Evolutionary conservation across 2,113 vertebrate genomes (phyloP), one percentile per base, ranked within the genome.

Genomic region (Megaceryle maxima): DNA sequence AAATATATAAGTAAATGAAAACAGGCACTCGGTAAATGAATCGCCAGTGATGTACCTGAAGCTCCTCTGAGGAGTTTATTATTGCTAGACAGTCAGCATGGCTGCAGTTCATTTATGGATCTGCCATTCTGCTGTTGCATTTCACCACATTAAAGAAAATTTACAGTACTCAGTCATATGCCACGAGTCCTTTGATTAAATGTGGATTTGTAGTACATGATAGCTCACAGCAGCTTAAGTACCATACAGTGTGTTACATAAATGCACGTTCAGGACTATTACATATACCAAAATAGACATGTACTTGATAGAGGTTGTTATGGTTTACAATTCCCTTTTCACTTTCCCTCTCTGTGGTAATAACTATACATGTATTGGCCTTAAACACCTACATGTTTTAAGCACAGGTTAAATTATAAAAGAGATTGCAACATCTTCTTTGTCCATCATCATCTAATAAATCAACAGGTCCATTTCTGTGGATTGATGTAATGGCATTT

Each of bases 401-500:
- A 90, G 85, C 90, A 96, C 35, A 92, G 83, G 88, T 95, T 96
- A 94, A 96, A 95, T 94, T 92, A 83, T 92, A 94, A 96, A 96
- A 96, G 90, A 96, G 94, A 94, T 69, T 89, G 69, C 89, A 87
- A 83, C 90, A 86, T 90, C 93, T 83, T 94, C 90, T 97, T 95
- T 91, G 78, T 95, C 96, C 96, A 88, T 95, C 96, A 94, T 88
- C 93, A 53, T 92, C 91, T 94, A 94, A 98, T 96, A 96, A 97
- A 97, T 97, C 97, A 92, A 94, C 92, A 91, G 96, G 93, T 93
- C 97, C 86, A 83, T 96, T 94, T 95, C 96, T 83, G 94, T 22
- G 53, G 95, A 97, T 97, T 94, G 96, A 95, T 83, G 77, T 94
- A 94, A 97, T 89, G 90, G 96, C 96, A 89, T 97, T 98, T 97